Conservation (phyloP, 1,140 invertebrate genomes). For the Drosophila azteca region DNA sequence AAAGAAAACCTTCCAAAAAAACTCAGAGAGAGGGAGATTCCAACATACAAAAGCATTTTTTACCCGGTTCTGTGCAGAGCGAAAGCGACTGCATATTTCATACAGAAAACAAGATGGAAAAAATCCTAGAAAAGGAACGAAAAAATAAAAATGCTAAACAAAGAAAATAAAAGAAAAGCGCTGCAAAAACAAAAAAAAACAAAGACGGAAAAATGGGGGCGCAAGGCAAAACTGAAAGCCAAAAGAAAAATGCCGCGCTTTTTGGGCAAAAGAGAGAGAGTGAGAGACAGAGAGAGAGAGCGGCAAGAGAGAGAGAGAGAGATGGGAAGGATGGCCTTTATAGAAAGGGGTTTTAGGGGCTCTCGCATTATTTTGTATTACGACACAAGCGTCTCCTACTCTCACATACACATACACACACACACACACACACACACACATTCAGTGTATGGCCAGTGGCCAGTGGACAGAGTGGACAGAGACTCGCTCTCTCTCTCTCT, state of each 20-base stretch:
- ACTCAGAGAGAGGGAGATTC: conserved; percentile 35
- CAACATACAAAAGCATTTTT: conserved; percentile 68
- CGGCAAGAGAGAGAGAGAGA: not conserved
- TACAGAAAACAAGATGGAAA: conserved; percentile 41
- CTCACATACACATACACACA: too few relatives aligned
- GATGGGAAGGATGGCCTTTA: conserved; percentile 2
- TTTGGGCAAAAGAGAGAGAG: conserved; percentile 7
- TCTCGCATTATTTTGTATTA: conserved; percentile 76
- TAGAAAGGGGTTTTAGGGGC: conserved; percentile 24
- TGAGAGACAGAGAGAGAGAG: not conserved
- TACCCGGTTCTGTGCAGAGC: conserved; percentile 11
- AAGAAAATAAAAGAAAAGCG: conserved; percentile 71
- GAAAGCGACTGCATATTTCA: conserved; percentile 64
- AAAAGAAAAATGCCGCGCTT: conserved; percentile 70
- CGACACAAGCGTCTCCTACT: conserved; percentile 46
- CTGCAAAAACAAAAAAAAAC: conserved; percentile 65
- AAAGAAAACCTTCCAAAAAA: conserved; percentile 8
- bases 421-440: conserved; percentile 14
- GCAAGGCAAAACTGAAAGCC: conserved; percentile 59
- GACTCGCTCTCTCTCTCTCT: conserved; percentile 38
- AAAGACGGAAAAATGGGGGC: conserved; percentile 64
- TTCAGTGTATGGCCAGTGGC: conserved; percentile 3
- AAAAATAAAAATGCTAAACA: conserved; percentile 76
- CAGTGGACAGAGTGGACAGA: not conserved
- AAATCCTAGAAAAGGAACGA: conserved; percentile 40